Base-by-base conservation (phyloP, 1,140 invertebrate genomes). In the Cydia fagiglandana region DNA sequence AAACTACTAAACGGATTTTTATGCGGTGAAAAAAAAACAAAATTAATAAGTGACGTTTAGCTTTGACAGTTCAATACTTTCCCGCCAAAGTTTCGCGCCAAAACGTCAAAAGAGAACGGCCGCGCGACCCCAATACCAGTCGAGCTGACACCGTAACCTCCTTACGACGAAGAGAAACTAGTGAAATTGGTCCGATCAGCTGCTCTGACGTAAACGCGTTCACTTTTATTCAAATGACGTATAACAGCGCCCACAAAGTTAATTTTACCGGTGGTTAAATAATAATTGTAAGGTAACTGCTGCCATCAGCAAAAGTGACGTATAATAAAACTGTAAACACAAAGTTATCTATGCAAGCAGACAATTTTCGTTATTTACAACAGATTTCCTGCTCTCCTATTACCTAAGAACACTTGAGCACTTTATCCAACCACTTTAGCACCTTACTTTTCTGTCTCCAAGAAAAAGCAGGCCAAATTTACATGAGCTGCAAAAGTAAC, bases 81-180 rank as follows among this genome's bases (percentile, higher is more conserved):
- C 64, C 12, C 64, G 64, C 30, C 1, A 38, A 66, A 66, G 64
- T 66, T 66, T 66, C 66, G 66, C 66, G 66, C 66, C 66, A 70
- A 70, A 70, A 70, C 38, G 66, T 70, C 66, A 70, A 38, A 70
- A 70, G 66, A 17, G 66, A 70, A 38, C 66, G 66, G 30, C 9
- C 12, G 38, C 15, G n/a, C 30, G 66, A 70, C 66, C 66, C n/a
- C 66, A 70, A 70, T 70, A 5, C 66, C 4, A n/a, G 15, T 10
- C 66, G 34, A 41, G 34, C 30, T 38, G 66, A 38, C 66, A 70
- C 66, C 30, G n/a, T 70, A 70, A 70, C 66, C 66, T 70, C 38
- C 66, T 70, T 70, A 70, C 66, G n/a, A 15, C 66, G n/a, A 70
- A 45, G 66, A 38, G 66, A 70, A 70, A 70, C 66, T 38, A 41